These are phyloP conservation scores for Mus spicilegus DNA, from an alignment of 2,113 vertebrate genomes.

Conservation along the genomic window DNA sequence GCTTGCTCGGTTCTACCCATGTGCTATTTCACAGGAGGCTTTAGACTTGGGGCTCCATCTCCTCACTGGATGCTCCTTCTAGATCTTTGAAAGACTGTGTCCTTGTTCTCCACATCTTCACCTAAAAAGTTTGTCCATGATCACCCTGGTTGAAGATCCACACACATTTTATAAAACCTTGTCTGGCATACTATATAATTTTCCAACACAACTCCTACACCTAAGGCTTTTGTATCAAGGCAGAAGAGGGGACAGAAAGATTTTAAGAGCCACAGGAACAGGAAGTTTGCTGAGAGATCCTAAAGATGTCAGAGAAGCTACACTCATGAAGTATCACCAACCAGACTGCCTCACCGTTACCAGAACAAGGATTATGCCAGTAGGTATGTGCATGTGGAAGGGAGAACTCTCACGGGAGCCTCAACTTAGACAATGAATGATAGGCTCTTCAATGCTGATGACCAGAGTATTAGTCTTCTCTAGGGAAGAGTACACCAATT, in stretches of 20 bases:
- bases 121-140: neutral
- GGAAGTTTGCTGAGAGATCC: neutral
- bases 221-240: neutral
- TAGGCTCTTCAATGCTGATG: neutral
- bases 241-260: neutral
- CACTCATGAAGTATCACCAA: neutral
- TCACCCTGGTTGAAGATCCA: neutral
- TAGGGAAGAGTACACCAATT: neutral
- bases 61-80: neutral
- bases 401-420: neutral
- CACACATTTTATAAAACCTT: neutral
- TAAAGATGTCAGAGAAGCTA: neutral
- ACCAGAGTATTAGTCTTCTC: neutral
- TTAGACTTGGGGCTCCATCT: neutral
- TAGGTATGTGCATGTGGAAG: neutral
- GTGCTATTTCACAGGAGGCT: neutral
- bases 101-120: conserved; percentile 7
- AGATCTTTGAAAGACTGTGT: neutral
- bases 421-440: neutral
- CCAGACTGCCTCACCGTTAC: neutral
- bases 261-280: neutral
- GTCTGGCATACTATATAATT: neutral
- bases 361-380: neutral
- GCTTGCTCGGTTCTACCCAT: neutral
- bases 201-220: neutral